phyloP scores from a whole-genome alignment of 2,113 vertebrate species.

The Urocitellus parryii region DNA sequence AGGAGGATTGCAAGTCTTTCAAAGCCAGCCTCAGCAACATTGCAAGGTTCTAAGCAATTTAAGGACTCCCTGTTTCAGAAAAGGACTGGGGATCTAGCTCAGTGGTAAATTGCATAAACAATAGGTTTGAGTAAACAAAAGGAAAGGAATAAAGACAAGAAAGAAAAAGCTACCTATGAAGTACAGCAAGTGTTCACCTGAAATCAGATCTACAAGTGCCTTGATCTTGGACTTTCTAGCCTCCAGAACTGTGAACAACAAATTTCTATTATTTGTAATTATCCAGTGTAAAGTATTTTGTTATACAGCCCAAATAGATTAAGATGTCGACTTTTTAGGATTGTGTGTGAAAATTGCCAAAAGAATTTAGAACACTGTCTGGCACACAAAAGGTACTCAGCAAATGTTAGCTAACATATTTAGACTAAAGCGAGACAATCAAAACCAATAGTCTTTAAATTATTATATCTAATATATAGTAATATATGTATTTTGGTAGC shows the following conservation, averaged over 20 bases:
- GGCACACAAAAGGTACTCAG: background rate
- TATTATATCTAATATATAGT: background rate
- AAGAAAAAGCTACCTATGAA: too few species aligned
- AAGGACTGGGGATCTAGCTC: too few species aligned
- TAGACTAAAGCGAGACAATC: background rate
- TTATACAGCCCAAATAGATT: background rate
- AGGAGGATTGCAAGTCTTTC: too few species aligned
- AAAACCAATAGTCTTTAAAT: background rate
- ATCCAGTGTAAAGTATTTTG: background rate
- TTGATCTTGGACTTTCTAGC: background rate
- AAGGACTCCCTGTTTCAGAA: too few species aligned
- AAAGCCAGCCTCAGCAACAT: too few species aligned
- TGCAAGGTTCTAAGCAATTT: too few species aligned
- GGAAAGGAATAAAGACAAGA: too few species aligned
- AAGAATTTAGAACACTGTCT: background rate
- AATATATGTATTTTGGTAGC: background rate
- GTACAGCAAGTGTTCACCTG: background rate
- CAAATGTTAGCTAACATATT: background rate
- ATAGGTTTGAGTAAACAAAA: too few species aligned
- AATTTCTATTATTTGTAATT: background rate
- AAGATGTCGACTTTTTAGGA: background rate
- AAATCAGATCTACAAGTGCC: too few species aligned
- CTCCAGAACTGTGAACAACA: background rate
- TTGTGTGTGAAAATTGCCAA: background rate
- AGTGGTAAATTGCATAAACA: too few species aligned